phyloP scores from a whole-genome alignment of 2,888 invertebrate genomes.

The Nephrotoma guestfalica region DNA sequence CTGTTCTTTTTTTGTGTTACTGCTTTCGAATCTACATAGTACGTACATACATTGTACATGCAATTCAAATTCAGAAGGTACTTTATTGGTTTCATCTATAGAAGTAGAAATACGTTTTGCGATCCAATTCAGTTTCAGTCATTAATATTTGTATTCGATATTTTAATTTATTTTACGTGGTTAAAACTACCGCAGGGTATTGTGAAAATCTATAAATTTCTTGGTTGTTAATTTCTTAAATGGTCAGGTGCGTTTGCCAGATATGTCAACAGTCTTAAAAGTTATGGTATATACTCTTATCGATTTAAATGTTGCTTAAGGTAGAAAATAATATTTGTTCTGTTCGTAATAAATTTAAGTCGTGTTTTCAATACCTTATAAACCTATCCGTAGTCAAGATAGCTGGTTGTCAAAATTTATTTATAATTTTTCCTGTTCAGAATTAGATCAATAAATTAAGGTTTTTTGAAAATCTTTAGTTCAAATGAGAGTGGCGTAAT shows the following conservation, averaged over 20 bases:
- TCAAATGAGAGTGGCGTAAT: too few relatives aligned
- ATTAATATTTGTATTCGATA: neutral
- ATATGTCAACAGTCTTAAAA: neutral
- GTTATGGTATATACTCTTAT: neutral
- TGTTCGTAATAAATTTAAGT: too few relatives aligned
- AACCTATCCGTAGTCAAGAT: too few relatives aligned
- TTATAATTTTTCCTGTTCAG: too few relatives aligned
- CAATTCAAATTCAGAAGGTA: neutral
- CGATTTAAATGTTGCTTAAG: too few relatives aligned
- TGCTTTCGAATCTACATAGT: neutral
- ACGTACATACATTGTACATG: neutral
- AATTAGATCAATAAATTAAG: too few relatives aligned
- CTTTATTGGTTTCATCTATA: neutral
- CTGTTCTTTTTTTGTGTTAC: neutral
- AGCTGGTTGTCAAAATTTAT: too few relatives aligned
- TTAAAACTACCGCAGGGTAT: neutral
- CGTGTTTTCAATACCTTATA: too few relatives aligned
- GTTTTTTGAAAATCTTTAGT: too few relatives aligned
- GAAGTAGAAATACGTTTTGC: neutral
- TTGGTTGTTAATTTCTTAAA: neutral
- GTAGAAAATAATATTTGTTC: too few relatives aligned
- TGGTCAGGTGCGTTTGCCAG: neutral
- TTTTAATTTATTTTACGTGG: neutral
- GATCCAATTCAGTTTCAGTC: neutral
- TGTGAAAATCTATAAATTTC: neutral